Evolutionary conservation across 92 coral and sea anemone genomes (phyloP), one percentile per base, ranked within the genome.

Genomic region (Palythoa heliodiscus): DNA sequence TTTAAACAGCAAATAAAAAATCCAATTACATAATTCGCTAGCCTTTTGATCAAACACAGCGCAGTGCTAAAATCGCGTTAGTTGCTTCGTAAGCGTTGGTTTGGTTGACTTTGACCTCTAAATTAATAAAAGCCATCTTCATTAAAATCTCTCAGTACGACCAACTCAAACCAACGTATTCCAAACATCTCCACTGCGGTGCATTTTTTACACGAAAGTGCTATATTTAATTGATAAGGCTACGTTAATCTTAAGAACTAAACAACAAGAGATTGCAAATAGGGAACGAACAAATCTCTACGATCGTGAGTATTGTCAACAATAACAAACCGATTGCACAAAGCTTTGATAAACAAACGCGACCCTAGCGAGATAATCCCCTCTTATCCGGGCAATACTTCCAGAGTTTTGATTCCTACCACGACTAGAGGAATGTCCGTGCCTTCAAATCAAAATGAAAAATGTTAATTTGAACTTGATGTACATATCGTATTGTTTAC

Each of bases 321-420:
- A 66, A 66, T 64, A 43, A 48, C 58, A 66, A 80, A 48, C 24
- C 38, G 61, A 66, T 70, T 20, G 73, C 23, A 80, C 52, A 80
- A 80, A 67, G 74, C 63, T 43, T 64, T 66, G 47, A 80, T 67
- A 80, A 80, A 80, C 84, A 80, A 66, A 64, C 74, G 73, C 84
- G 84, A 80, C 84, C 84, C 74, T 10, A 66, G 43, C 40, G 57
- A 80, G 60, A 24, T 80, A 80, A 80, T 80, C 84, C 84, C 63
- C 83, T 80, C 73, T 67, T 66, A 80, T 80, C 84, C 73, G 84
- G 39, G 84, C 73, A 80, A 80, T 80, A 80, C 70, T 80, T 22
- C 58, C 73, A 80, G 73, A 47, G 14, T n/a, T 80, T 80, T 43
- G 84, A 50, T 64, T 80, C 84, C 52, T 63, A 66, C 84, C 37